Base-by-base conservation (phyloP, 2,113 vertebrate genomes). In the Coturnix japonica region DNA sequence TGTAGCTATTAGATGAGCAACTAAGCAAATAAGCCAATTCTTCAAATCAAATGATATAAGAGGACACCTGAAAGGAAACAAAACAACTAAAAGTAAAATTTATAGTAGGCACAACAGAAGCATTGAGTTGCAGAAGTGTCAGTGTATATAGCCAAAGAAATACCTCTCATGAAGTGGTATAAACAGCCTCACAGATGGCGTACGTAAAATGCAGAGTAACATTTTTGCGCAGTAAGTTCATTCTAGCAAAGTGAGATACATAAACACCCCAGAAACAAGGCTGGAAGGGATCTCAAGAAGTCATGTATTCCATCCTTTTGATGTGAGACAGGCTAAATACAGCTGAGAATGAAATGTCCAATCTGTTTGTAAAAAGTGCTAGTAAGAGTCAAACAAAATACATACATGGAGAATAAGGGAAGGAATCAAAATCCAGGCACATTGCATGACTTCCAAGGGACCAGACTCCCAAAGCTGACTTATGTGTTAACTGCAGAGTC, bases 251-350 rank as follows among this genome's bases (percentile, higher is more conserved):
- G 15, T n/a, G 9, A 61, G n/a, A 71, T 33, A 53, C n/a, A 82
- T 43, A 76, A 79, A 77, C 46, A 71, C 31, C 37, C 59, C 39
- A 86, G 73, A 86, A 91, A 81, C 6, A 81, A 86, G 57, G 37
- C 69, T 78, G 51, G 61, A 66, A 91, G 21, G 26, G 20, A 57
- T 77, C 73, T 80, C 81, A 76, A 51, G 57, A 77, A 81, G 26
- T 46, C 28, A 81, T 74, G 69, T 74, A 63, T 69, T 86, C 51
- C 13, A 33, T 63, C 23, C 28, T 81, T 63, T 85, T 85, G 51
- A 26, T 25, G 26, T 63, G n/a, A 83, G 23, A 20, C 56, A 81
- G 5, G 18, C n/a, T 77, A 83, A 80, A 25, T 71, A 81, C 31
- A 74, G 56, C 33, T 89, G 65, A 90, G 18, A 74, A 23, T 12